Evolutionary conservation across 2,797 vertebrate genomes (phyloP), one percentile per base, ranked within the genome.

Genomic region (Tadarida brasiliensis): DNA sequence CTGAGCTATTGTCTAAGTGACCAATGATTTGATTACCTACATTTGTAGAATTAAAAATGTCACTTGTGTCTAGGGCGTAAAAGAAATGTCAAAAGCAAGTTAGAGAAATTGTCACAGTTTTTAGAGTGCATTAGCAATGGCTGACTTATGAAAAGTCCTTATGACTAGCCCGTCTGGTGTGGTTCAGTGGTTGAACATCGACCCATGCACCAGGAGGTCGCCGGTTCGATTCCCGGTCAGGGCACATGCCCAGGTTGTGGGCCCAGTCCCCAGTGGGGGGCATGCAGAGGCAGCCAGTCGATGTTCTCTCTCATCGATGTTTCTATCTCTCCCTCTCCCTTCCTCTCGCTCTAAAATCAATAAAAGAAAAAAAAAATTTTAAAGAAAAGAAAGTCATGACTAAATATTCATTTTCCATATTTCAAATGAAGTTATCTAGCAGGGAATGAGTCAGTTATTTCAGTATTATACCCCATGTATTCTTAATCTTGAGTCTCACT

Each of bases 21-120:
- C 44, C 12, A 82, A 5, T 71, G 67, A 87, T 80, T 88, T 88
- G 39, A 77, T 87, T 80, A 59, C 61, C 8, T 93, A 30, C 35
- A 73, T 70, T 78, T 87, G 47, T 86, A 91, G 19, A 92, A 71
- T 87, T 39, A 81, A 83, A 93, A 94, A 93, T 49, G 57, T 54
- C 47, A 76, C 8, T 80, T 83, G 15, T 90, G 16, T 59, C 39
- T 93, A 76, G 65, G 35, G 63, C 24, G 78, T 89, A 47, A 70
- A 87, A 87, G 68, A 96, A 96, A 67, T 71, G n/a, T 54, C 12
- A 89, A 67, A 90, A 85, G 87, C 49, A 96, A 94, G 68, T 77
- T 70, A 84, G 19, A 83, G 30, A 94, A 92, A 71, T 86, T 67
- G 7, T 33, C 39, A 67, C 16, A 30, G 22, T 67, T 39, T 81